Base-by-base conservation (phyloP, 2,113 vertebrate genomes). In the Ancistrus triradiatus region DNA sequence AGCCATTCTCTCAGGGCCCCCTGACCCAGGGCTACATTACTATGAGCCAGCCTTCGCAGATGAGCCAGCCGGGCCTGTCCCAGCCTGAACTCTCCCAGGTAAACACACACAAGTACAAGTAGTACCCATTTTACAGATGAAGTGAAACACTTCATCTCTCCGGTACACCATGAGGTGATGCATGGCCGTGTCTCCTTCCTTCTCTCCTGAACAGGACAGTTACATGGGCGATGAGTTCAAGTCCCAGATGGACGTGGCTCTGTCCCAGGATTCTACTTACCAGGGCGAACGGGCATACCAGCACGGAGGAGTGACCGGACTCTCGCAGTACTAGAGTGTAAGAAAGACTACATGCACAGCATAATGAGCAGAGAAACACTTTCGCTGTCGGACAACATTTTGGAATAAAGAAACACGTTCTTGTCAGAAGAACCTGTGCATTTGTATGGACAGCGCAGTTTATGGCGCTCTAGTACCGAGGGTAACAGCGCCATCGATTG, bases 251-350 rank as follows among this genome's bases (percentile, higher is more conserved):
- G 96, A 98, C 2, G 95, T 99, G 88, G 96, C 95, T 3, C 85
- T 99, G 85, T 98, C 95, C 6, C 96, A 99, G 86, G 96, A 99
- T 83, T 99, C 95, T 14, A 99, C 96, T 6, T 99, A 98, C 90
- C 96, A 99, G 88, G 96, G 96, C 22, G 96, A 99, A 86, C 91
- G 96, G 68, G 96, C 96, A 0, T 99, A 99, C 90, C 96, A 99
- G 85, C 95, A 97, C 64, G 94, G 94, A 59, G 95, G 95, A 67
- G 94, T 99, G 87, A 94, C 95, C 55, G 96, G 96, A 85, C 91
- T 99, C 90, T 98, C 95, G 88, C 96, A 98, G 94, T 99, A 97
- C 85, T 99, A 98, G 91, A 89, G 90, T 89, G 95, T 92, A 88
- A 94, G 95, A n/a, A n/a, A n/a, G 14, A n/a, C 18, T 6, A 4